These are phyloP conservation scores for Emydoidea blandingii DNA, from an alignment of 2,797 vertebrate species.

Conservation along the genomic window DNA sequence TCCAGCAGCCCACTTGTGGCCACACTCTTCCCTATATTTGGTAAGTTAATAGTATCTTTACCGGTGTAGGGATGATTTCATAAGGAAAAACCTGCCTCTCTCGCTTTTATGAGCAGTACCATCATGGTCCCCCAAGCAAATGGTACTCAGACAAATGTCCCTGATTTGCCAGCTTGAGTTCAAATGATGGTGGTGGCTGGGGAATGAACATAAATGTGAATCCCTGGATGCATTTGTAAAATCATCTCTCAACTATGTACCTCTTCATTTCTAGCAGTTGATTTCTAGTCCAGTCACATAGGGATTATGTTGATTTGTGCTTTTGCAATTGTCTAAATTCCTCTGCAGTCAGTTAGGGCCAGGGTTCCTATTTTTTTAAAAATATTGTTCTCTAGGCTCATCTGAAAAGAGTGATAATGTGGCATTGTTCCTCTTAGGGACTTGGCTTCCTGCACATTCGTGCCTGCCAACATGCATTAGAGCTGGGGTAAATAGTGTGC, in stretches of 20 bases:
- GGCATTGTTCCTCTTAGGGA: constrained; percentile 51
- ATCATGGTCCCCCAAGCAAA: accelerated
- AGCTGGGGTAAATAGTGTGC: constrained; percentile 11
- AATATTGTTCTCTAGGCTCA: constrained; percentile 33
- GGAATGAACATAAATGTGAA: not conserved
- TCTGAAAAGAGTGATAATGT: constrained; percentile 45
- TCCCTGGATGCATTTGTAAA: not conserved
- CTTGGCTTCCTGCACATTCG: constrained; percentile 30
- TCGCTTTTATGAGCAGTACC: not conserved
- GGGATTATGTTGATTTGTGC: not conserved
- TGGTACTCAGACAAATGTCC: not conserved
- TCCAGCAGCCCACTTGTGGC: not conserved
- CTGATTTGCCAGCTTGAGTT: not conserved
- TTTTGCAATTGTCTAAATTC: constrained; percentile 22
- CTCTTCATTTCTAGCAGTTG: not conserved
- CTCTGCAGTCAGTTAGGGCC: constrained; percentile 16
- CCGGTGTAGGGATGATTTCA: not conserved
- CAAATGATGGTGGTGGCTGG: not conserved
- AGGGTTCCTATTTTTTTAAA: constrained; percentile 2
- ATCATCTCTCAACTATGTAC: not conserved
- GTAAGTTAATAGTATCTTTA: not conserved
- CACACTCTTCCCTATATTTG: not conserved
- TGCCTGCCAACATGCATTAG: constrained; percentile 45
- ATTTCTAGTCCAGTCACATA: constrained; percentile 17
- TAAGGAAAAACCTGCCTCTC: not conserved